These are phyloP conservation scores for Tokudaia tokunoshimensis DNA, from an alignment of 2,797 vertebrate genomes.

Conservation along the genomic window DNA sequence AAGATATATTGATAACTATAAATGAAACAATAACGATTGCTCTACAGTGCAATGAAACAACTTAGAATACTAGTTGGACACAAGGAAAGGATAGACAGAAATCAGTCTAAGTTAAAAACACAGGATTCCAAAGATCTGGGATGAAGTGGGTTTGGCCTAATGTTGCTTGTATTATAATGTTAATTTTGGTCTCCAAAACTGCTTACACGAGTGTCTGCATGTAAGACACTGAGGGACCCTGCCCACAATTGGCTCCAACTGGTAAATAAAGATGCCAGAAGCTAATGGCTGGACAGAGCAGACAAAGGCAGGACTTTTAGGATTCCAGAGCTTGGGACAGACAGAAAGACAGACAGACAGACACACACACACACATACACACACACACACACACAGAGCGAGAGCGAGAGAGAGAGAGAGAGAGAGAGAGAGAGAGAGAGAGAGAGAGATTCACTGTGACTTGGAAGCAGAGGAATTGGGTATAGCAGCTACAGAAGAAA, in stretches of 20 bases:
- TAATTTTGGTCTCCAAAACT: not conserved
- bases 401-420: too few relatives aligned
- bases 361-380: too few relatives aligned
- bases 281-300: not conserved
- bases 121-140: not conserved
- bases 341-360: too few relatives aligned
- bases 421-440: too few relatives aligned
- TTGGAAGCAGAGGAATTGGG: too few relatives aligned
- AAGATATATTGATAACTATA: not conserved
- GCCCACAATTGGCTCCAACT: too few relatives aligned
- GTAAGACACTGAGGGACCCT: not conserved
- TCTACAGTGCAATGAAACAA: not conserved
- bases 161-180: not conserved
- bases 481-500: not conserved
- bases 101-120: not conserved
- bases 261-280: not conserved
- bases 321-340: not conserved
- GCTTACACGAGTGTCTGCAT: not conserved
- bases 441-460: too few relatives aligned
- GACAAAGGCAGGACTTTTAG: not conserved
- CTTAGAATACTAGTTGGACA: not conserved
- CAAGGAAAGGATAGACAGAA: not conserved
- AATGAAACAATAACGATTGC: not conserved
- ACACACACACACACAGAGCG: too few relatives aligned
- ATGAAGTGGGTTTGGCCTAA: not conserved